Base-by-base conservation (phyloP, 2,113 vertebrate genomes). In the Thunnus thynnus region DNA sequence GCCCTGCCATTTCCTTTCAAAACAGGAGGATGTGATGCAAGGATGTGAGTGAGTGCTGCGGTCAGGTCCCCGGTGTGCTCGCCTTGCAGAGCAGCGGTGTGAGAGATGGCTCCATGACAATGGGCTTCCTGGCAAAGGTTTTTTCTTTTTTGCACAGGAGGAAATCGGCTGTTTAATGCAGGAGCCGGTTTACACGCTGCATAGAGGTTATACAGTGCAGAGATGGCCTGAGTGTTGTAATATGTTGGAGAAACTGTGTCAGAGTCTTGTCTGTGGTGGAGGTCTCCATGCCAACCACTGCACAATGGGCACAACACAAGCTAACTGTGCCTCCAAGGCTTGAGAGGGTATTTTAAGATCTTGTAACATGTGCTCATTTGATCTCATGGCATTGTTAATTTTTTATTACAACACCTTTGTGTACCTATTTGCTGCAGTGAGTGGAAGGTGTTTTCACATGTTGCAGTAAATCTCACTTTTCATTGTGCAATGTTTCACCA, bases 1-100 rank as follows among this genome's bases (percentile, higher is more conserved):
- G 22, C 86, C 86, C 77, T 85, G 72, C 74, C 61, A 74, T 78
- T 91, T 92, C 88, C 86, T 93, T 89, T 90, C 69, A 86, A 72
- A 90, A 88, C 84, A 89, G 63, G 77, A 90, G 86, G 78, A 80
- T 86, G 77, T 82, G 89, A 80, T 88, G 79, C 32, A 36, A 88
- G 89, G 86, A 91, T 87, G 36, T 41, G 36, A 41, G 82, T 80
- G 71, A 85, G 67, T 78, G 54, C 80, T 85, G 68, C 13, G 62
- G 81, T 83, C 84, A 50, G 76, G 74, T 83, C 87, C 78, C 86
- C 1, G 14, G 69, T 82, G 87, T 64, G 81, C 68, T 83, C 20
- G 30, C 74, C 48, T 32, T 32, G 72, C 65, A 78, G 55, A 57
- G 67, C 55, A 32, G 48, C 14, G 48, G 77, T 61, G 76, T 81